Base-by-base conservation (phyloP, 2,797 vertebrate species). In the Onychomys arenicola region DNA sequence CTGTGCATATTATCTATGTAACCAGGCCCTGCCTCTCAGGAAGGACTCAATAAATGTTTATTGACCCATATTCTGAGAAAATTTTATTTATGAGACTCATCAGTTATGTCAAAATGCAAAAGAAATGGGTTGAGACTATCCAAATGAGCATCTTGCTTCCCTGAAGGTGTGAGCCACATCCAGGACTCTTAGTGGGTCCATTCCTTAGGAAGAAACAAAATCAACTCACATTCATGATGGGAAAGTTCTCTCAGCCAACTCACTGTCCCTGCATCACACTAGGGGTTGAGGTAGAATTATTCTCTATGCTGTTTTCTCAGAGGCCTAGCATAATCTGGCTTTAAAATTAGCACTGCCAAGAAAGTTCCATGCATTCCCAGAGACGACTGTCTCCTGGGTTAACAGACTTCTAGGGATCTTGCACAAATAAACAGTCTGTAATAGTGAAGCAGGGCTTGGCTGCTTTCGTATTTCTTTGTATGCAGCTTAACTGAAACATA, bases 321-420 rank as follows among this genome's bases (percentile, higher is more conserved):
- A 96, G 92, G 77, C 59, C 40, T 85, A 37, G 40, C 84, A 90
- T 94, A 93, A 97, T 95, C 57, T 78, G 59, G 61, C 89, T 98
- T 94, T 95, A 92, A 96, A 93, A 90, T 93, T 97, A 90, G 78
- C 85, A 96, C 76, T 21, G 14, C 77, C 57, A 63, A 40, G 67
- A 94, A 40, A 52, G 93, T 69, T 93, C 85, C 93, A 93, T 97
- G 92, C 96, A 84, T 92, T 97, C 90, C 92, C 93, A 61, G 92
- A 95, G 67, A 97, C 92, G 94, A 65, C 94, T 93, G 21, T 96
- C 90, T 96, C 83, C 81, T 71, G 52, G 89, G 93, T 95, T 95
- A 97, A 78, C 55, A 80, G 96, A 96, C 90, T 97, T 97, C 96
- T 93, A 97, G 92, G 95, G 96, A 95, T 97, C 93, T 96, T 97